Evolutionary conservation across 1,140 invertebrate species (phyloP).

Genomic region (Oscheius sp.): DNA sequence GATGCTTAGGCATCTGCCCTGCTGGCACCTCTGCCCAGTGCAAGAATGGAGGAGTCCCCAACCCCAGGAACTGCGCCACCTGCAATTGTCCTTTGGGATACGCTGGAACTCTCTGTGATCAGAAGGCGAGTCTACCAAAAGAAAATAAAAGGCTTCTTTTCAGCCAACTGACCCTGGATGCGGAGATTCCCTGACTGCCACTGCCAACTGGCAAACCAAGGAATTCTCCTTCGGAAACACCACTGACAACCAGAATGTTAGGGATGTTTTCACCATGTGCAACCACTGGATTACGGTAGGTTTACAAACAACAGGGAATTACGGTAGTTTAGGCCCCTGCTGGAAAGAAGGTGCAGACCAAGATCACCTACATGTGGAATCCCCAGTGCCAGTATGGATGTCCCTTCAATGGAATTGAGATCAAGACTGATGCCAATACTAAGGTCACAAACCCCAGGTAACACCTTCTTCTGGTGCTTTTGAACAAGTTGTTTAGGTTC

Average conservation of each 20-base stretch:
- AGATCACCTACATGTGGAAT: conserved; percentile 1
- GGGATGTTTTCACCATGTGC: not conserved
- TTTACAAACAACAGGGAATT: not conserved
- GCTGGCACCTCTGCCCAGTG: not conserved
- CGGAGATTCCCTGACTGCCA: conserved; percentile 6
- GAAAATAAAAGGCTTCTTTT: not conserved
- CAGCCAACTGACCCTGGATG: conserved; percentile 1
- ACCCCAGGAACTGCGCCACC: conserved; percentile 3
- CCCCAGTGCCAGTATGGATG: conserved; percentile 14
- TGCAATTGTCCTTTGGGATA: conserved; percentile 22
- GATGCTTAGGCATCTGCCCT: not conserved
- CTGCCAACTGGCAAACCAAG: not conserved
- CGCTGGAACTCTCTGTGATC: conserved; percentile 1
- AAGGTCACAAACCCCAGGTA: conserved; percentile 5
- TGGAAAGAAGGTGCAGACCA: conserved; percentile 3
- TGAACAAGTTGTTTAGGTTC: not conserved
- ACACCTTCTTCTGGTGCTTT: no score
- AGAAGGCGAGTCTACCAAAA: not conserved
- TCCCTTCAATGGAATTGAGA: conserved; percentile 17
- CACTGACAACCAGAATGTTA: not conserved
- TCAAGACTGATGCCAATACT: not conserved
- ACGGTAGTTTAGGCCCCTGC: conserved; percentile 12
- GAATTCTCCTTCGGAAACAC: conserved; percentile 1
- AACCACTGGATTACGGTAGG: conserved; percentile 14
- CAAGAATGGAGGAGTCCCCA: conserved; percentile 1